Percentiles rank a stretch among this genome's conserved stretches.
Evolutionary conservation across 2,113 vertebrate genomes (phyloP).

Genomic region (Boleophthalmus pectinirostris): DNA sequence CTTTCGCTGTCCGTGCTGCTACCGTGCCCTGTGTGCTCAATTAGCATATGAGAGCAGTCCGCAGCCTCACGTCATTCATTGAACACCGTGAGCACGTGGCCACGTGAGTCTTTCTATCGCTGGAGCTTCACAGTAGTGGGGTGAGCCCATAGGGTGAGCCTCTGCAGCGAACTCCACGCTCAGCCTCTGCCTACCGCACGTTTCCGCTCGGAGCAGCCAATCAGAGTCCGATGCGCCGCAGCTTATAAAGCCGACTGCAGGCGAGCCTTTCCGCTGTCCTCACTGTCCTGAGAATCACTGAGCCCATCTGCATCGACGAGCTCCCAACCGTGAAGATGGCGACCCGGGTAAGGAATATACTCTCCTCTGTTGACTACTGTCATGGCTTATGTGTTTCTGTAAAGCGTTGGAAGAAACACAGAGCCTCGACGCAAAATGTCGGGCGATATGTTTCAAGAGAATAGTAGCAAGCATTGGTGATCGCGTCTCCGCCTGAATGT

Average conservation of each 20-base stretch:
- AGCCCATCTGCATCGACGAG: conserved; percentile 38
- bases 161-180: conserved; percentile 13
- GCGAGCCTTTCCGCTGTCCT: conserved; percentile 32
- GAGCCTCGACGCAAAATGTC: conserved; percentile 32
- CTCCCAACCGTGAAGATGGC: conserved; percentile 72
- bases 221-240: conserved; percentile 44
- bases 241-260: conserved; percentile 54
- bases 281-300: conserved; percentile 18
- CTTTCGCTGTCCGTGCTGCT: neutral
- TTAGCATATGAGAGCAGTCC: neutral
- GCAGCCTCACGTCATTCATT: conserved; percentile 8
- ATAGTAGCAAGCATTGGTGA: neutral
- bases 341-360: conserved; percentile 70
- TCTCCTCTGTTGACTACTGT: neutral
- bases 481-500: conserved; percentile 41
- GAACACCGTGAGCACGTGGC: conserved; percentile 8
- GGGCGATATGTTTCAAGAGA: neutral
- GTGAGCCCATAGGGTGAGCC: neutral
- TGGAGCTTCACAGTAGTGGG: neutral
- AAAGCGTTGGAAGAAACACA: neutral
- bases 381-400: neutral
- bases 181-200: neutral
- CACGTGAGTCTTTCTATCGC: conserved; percentile 29
- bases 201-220: conserved; percentile 57
- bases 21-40: neutral